Conservation (phyloP, 2,888 invertebrate genomes). For the Plagodis dolabraria region DNA sequence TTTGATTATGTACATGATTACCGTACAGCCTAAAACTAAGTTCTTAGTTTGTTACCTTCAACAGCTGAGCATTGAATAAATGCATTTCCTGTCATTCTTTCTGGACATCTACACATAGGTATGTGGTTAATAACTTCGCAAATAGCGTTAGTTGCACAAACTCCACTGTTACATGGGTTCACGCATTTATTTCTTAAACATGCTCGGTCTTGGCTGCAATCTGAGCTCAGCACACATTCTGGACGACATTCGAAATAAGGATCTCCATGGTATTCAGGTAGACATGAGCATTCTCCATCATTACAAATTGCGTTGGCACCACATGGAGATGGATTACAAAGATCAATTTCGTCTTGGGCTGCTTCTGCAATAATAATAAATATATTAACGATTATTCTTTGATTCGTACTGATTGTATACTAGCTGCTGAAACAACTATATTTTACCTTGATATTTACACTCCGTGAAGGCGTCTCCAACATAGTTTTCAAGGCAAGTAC, state of each 20-base stretch:
- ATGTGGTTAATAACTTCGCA: constrained; percentile 90
- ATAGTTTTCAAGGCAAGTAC: constrained; percentile 88
- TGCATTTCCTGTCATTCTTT: constrained; percentile 88
- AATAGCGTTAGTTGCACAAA: constrained; percentile 88
- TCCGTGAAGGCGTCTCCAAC: constrained; percentile 90
- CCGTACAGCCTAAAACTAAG: too few species aligned
- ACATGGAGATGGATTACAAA: constrained; percentile 88
- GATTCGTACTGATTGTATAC: too few species aligned
- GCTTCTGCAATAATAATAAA: constrained; percentile 51
- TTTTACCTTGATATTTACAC: constrained; percentile 82
- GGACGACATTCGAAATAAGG: constrained; percentile 89
- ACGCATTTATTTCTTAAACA: constrained; percentile 88
- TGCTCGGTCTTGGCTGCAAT: constrained; percentile 87
- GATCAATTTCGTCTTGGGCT: constrained; percentile 68
- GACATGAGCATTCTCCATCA: constrained; percentile 85
- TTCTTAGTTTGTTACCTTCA: constrained; percentile 56
- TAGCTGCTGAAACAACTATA: too few species aligned
- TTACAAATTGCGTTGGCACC: constrained; percentile 86
- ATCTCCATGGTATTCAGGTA: constrained; percentile 87
- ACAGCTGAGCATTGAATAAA: constrained; percentile 85
- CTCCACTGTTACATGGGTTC: constrained; percentile 88
- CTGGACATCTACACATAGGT: constrained; percentile 89
- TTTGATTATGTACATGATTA: too few species aligned
- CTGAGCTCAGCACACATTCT: constrained; percentile 88
- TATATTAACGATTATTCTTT: neutral